phyloP scores from a whole-genome alignment of 2,888 invertebrate species.

The Uropetala carovei region DNA sequence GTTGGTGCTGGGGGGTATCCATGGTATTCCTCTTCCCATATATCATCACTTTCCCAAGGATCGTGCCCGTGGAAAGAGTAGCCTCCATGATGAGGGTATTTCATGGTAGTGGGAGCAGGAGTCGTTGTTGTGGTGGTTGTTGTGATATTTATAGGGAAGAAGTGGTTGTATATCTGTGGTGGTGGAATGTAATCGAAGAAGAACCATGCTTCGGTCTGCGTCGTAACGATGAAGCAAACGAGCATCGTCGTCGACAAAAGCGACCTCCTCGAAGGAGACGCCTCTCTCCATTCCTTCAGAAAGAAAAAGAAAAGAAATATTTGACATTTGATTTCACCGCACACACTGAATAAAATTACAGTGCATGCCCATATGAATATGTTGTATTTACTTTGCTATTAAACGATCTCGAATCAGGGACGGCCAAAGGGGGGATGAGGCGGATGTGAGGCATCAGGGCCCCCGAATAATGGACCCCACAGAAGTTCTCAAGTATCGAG shows the following conservation, averaged over 20 bases:
- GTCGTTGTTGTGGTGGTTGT: not conserved
- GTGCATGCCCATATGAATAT: no score
- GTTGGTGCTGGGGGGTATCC: not conserved
- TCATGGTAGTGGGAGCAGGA: not conserved
- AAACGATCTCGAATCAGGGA: no score
- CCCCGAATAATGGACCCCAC: no score
- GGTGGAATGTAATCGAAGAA: not conserved
- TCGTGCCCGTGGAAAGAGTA: not conserved
- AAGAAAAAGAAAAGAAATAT: not conserved
- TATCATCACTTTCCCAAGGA: constrained; percentile 13
- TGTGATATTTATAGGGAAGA: not conserved
- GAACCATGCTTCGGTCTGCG: not conserved
- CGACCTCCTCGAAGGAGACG: not conserved
- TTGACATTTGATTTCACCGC: no score
- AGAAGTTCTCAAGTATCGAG: no score
- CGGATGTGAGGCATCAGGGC: no score
- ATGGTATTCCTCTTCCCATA: constrained; percentile 17
- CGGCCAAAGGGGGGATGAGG: no score
- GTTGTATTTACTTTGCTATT: no score
- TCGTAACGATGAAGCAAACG: not conserved
- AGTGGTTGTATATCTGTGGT: constrained; percentile 35
- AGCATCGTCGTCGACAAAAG: not conserved
- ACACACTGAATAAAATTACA: no score
- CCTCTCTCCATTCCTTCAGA: not conserved
- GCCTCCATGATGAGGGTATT: not conserved